Evolutionary conservation across 2,113 vertebrate species (phyloP).

Genomic region (Progne subis): DNA sequence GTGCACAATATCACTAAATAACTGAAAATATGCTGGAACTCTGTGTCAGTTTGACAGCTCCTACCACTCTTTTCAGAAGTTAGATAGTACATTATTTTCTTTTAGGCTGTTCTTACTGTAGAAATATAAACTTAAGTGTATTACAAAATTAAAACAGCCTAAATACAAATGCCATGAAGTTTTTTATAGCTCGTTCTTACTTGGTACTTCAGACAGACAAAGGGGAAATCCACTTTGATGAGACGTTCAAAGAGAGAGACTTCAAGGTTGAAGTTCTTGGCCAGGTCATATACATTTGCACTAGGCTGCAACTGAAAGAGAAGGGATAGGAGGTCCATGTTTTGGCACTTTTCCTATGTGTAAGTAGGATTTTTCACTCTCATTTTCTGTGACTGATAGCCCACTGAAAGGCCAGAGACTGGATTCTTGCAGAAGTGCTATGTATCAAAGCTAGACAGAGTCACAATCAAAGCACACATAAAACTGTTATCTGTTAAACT

Average conservation of each 20-base stretch:
- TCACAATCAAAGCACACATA: neutral
- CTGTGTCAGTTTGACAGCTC: neutral
- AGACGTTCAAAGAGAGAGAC: constrained; percentile 96
- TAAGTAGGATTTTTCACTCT: neutral
- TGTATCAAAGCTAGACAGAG: neutral
- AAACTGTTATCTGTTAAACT: neutral
- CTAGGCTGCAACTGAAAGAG: constrained; percentile 85
- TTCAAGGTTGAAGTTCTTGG: constrained; percentile 91
- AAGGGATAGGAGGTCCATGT: neutral
- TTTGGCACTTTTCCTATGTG: neutral
- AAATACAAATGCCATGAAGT: neutral
- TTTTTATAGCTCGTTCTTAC: constrained; percentile 69
- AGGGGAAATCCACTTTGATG: constrained; percentile 85
- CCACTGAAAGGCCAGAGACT: neutral
- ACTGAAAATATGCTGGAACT: neutral
- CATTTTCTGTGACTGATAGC: neutral
- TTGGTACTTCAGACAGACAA: constrained; percentile 90
- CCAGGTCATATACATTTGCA: constrained; percentile 91
- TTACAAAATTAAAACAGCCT: neutral
- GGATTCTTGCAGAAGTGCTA: neutral
- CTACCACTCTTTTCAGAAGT: neutral
- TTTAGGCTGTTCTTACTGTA: neutral
- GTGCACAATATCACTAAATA: neutral
- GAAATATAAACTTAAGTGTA: neutral
- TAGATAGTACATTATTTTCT: neutral